Evolutionary conservation across 2,888 invertebrate species (phyloP), one percentile per base, ranked within the genome.

Genomic region (Monoplex corrugatus): DNA sequence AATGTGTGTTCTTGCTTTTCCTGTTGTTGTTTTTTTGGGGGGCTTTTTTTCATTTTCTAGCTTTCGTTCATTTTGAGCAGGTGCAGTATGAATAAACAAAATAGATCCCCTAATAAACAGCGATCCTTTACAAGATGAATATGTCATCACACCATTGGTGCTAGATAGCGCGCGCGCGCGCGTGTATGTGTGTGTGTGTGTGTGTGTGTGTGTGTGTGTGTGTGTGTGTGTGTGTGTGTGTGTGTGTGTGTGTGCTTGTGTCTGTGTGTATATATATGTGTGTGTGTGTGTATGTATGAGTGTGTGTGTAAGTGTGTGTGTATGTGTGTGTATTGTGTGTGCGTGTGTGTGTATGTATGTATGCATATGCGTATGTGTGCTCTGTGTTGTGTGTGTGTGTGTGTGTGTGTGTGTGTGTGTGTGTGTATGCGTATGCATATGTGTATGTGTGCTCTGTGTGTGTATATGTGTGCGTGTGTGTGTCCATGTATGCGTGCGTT

Each of bases 141-240:
- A n/a, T n/a, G n/a, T n/a, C n/a, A n/a, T n/a, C n/a, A n/a, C n/a
- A n/a, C n/a, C n/a, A n/a, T n/a, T n/a, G n/a, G n/a, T n/a, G n/a
- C n/a, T n/a, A n/a, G n/a, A n/a, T n/a, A 63, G 63, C n/a, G 63
- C n/a, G 63, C n/a, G 23, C n/a, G 63, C n/a, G 63, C n/a, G 63
- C n/a, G 63, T 63, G 63, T 63, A n/a, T 63, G 63, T 63, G 63
- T 63, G 63, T 63, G 63, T 63, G 63, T 63, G 63, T 63, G 63
- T 63, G 63, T 63, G 63, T 63, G 23, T 63, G 63, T 63, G 63
- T 63, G 63, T 63, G 63, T 63, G 63, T 63, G 63, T 63, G 63
- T 63, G 63, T 63, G 63, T 63, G 63, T 63, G 63, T 63, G 63
- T 63, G 63, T 63, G 63, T 63, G 63, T 63, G 63, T 63, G 63